Conservation (phyloP, 1,140 invertebrate species). For the Microplitis mediator region DNA sequence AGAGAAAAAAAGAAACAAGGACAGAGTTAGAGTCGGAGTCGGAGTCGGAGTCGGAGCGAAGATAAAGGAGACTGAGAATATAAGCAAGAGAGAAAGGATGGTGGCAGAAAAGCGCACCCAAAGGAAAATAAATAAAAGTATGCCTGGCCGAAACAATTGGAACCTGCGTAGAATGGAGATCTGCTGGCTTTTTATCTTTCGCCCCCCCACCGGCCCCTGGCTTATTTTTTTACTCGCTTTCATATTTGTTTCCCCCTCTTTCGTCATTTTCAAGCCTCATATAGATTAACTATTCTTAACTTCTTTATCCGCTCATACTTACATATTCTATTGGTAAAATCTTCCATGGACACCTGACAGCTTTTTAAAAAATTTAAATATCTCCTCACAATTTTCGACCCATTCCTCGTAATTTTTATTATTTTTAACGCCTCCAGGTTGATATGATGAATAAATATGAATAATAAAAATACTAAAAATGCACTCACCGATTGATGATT, state of each 20-base stretch:
- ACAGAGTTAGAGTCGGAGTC: neutral
- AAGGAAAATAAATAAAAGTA: slow-evolving; percentile 37
- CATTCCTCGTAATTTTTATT: no score
- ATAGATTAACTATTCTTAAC: no score
- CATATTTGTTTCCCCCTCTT: neutral
- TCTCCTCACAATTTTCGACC: no score
- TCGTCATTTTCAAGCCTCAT: no score
- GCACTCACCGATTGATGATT: neutral
- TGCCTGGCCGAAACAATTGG: slow-evolving; percentile 54
- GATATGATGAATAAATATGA: no score
- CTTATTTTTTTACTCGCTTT: slow-evolving; percentile 14
- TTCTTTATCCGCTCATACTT: no score
- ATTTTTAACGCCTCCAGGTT: no score
- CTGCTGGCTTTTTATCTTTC: slow-evolving; percentile 37
- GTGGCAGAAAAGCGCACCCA: slow-evolving; percentile 44
- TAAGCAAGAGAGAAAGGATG: slow-evolving; percentile 1
- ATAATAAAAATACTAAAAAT: no score
- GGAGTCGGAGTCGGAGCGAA: neutral
- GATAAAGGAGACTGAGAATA: neutral
- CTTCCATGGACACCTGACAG: no score
- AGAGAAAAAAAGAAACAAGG: no score
- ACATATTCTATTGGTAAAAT: no score
- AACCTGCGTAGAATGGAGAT: slow-evolving; percentile 38
- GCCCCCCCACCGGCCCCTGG: slow-evolving; percentile 2
- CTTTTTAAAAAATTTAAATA: no score